Evolutionary conservation across 2,113 vertebrate species (phyloP), one percentile per base, ranked within the genome.

Genomic region (Phalacrocorax aristotelis): DNA sequence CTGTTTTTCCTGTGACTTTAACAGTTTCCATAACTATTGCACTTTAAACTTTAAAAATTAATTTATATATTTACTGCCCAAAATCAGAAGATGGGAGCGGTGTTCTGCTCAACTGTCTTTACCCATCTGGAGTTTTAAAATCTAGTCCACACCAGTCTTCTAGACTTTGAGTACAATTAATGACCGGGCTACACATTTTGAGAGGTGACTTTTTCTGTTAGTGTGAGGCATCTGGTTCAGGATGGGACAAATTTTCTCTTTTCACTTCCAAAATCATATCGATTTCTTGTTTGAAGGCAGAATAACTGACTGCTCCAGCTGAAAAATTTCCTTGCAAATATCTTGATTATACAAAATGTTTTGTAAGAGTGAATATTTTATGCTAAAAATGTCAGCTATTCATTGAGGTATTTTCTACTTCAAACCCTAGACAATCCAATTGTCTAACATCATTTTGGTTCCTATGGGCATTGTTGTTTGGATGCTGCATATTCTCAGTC

Each of bases 401-500:
- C 15, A 44, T 26, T 32, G 7, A 55, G 3, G 2, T 19, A 27
- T 66, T 82, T 89, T 87, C 46, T 32, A n/a, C 29, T 83, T 14
- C 5, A 57, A 74, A 38, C 13, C 8, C 32, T 44, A 38, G 60
- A n/a, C 7, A 64, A 54, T 14, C 7, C 4, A 54, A 12, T 42
- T 21, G 22, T 48, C 2, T 40, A 23, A 22, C 0, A 0, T 30
- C 34, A 34, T 62, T 86, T 83, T 75, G 22, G n/a, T 19, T 70
- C 8, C 17, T 44, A 42, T 1, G 14, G 4, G 5, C 3, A 7
- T 17, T 64, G 5, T 20, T 83, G 2, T 40, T 86, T 52, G 9
- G 2, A 12, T 68, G 36, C 3, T 8, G 0, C 4, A 13, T 8
- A 6, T 4, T 46, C 17, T 32, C 6, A 25, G 15, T 65, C n/a